phyloP scores from a whole-genome alignment of 2,888 invertebrate genomes.

The Rhopalosiphum nymphaeae region DNA sequence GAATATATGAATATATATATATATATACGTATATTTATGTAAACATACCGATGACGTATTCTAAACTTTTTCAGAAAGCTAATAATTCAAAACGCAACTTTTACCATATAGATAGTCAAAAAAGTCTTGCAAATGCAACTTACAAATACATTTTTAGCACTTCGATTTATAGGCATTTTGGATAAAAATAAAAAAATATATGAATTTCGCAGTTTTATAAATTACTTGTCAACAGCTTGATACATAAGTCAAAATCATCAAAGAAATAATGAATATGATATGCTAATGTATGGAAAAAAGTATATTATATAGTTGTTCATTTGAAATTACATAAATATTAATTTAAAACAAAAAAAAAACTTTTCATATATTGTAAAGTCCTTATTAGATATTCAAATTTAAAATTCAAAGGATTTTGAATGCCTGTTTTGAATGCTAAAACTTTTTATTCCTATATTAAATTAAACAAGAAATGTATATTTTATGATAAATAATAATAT shows the following conservation, averaged over 20 bases:
- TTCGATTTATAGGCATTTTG: background rate
- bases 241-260: background rate
- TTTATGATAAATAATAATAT: background rate
- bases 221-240: background rate
- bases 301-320: background rate
- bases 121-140: background rate
- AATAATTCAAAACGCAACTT: slow-evolving; percentile 24
- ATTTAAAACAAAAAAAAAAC: background rate
- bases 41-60: background rate
- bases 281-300: background rate
- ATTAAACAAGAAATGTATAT: background rate
- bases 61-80: slow-evolving; percentile 6
- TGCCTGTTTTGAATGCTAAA: background rate
- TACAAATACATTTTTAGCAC: background rate
- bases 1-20: background rate
- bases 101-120: background rate
- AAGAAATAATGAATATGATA: slow-evolving; percentile 13
- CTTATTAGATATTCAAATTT: background rate
- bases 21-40: background rate
- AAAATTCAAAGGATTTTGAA: background rate
- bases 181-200: background rate
- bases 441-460: background rate
- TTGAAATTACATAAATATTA: slow-evolving; percentile 22
- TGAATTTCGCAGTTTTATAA: background rate
- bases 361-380: background rate